phyloP scores from a whole-genome alignment of 2,113 vertebrate genomes.

The Sciurus niger region DNA sequence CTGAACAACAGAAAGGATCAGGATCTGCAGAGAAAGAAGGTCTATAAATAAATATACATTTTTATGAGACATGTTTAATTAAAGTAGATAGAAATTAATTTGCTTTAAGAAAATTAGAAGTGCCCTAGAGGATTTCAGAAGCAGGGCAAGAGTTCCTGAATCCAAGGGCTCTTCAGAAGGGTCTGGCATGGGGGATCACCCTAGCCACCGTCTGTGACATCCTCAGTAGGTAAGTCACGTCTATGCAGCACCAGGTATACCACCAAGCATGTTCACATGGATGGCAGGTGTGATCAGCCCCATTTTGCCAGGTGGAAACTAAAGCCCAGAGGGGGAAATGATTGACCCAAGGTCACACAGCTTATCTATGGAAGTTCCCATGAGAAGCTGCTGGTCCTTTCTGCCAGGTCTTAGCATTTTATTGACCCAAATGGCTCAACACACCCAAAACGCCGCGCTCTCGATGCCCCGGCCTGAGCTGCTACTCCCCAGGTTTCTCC shows the following conservation, averaged over 20 bases:
- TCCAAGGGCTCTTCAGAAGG: neutral
- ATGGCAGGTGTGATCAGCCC: neutral
- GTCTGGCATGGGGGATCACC: too few species aligned
- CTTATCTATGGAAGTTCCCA: neutral
- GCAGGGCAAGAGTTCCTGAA: neutral
- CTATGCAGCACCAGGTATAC: accelerated
- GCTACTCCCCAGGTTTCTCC: neutral
- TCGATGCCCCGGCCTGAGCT: neutral
- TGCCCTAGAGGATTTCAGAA: slow-evolving; percentile 49
- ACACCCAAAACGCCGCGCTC: neutral
- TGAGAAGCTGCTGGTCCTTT: neutral
- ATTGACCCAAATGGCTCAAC: neutral
- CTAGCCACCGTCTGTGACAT: accelerated
- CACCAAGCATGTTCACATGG: neutral
- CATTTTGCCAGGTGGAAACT: neutral
- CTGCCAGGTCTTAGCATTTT: neutral
- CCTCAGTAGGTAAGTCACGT: neutral
- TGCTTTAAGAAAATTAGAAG: slow-evolving; percentile 68
- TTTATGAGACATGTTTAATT: slow-evolving; percentile 69
- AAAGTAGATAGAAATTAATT: slow-evolving; percentile 74
- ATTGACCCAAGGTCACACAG: neutral
- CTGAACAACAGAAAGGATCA: neutral
- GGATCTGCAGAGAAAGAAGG: neutral
- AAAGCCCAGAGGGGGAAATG: slow-evolving; percentile 7
- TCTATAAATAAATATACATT: slow-evolving; percentile 61